These are phyloP conservation scores for Hypomecis atomaria DNA, from an alignment of 2,888 invertebrate species.

Conservation along the genomic window DNA sequence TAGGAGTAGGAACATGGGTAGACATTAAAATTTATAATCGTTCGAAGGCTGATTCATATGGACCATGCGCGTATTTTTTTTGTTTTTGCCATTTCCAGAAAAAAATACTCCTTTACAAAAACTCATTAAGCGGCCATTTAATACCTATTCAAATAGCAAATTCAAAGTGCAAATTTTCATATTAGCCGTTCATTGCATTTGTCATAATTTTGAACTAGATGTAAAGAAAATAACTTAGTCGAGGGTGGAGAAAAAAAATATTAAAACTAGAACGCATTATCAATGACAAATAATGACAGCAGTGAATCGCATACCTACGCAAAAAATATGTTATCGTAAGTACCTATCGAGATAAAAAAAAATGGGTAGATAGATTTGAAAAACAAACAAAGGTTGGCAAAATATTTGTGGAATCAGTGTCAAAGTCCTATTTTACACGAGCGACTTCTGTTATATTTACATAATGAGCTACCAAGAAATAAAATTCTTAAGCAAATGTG, in stretches of 20 bases:
- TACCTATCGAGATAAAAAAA: slow-evolving; percentile 25
- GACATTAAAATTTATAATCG: too few species aligned
- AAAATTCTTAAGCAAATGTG: too few species aligned
- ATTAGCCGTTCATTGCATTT: too few species aligned
- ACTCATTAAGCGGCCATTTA: too few species aligned
- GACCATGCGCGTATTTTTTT: too few species aligned
- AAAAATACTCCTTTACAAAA: too few species aligned
- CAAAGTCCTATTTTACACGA: slow-evolving; percentile 22
- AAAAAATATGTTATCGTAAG: slow-evolving; percentile 21
- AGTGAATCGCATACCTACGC: slow-evolving; percentile 6
- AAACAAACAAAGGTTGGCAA: slow-evolving; percentile 16
- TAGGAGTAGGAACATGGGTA: too few species aligned
- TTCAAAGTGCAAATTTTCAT: too few species aligned
- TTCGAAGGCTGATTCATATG: too few species aligned
- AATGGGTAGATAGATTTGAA: slow-evolving; percentile 20
- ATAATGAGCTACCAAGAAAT: not conserved
- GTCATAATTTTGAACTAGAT: not conserved
- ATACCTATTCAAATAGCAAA: too few species aligned
- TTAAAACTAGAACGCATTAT: slow-evolving; percentile 18
- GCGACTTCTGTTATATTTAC: not conserved
- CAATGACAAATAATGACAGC: slow-evolving; percentile 26
- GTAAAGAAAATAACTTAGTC: not conserved
- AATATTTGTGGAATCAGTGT: slow-evolving; percentile 22
- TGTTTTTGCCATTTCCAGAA: too few species aligned
- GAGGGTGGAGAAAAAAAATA: not conserved